These are phyloP conservation scores for Campylorhamphus procurvoides DNA, from an alignment of 2,113 vertebrate genomes.

Conservation along the genomic window DNA sequence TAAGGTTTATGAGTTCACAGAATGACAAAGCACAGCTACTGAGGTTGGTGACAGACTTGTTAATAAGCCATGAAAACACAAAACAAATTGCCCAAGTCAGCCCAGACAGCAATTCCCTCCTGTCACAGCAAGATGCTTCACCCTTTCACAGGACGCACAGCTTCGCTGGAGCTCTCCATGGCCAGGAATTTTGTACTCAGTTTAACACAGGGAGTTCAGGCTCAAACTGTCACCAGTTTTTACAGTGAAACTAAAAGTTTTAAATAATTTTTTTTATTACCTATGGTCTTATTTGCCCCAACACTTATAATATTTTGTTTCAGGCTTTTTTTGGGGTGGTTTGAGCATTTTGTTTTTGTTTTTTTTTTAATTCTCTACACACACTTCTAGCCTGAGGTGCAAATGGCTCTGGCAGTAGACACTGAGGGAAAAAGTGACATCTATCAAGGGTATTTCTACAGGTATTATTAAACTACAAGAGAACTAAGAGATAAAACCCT, in stretches of 20 bases:
- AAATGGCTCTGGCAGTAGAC: background rate
- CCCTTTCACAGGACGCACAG: background rate
- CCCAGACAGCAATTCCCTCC: background rate
- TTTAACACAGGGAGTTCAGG: background rate
- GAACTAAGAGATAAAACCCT: background rate
- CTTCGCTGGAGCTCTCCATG: background rate
- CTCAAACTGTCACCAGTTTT: background rate
- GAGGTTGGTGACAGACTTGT: background rate
- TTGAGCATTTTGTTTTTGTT: background rate
- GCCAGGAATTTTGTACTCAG: background rate
- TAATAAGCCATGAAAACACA: conserved; percentile 2
- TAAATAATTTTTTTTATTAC: background rate
- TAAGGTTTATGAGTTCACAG: background rate
- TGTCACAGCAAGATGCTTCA: background rate
- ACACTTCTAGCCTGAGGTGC: background rate
- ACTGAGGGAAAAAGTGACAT: background rate
- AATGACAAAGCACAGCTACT: background rate
- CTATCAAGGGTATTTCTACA: background rate
- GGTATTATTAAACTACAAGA: background rate
- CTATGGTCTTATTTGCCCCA: background rate
- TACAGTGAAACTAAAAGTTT: background rate
- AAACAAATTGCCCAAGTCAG: background rate
- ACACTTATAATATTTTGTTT: background rate
- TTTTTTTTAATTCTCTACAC: background rate
- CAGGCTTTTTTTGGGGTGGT: fast-evolving